phyloP scores from a whole-genome alignment of 2,113 vertebrate genomes.

The Leucopsar rothschildi region DNA sequence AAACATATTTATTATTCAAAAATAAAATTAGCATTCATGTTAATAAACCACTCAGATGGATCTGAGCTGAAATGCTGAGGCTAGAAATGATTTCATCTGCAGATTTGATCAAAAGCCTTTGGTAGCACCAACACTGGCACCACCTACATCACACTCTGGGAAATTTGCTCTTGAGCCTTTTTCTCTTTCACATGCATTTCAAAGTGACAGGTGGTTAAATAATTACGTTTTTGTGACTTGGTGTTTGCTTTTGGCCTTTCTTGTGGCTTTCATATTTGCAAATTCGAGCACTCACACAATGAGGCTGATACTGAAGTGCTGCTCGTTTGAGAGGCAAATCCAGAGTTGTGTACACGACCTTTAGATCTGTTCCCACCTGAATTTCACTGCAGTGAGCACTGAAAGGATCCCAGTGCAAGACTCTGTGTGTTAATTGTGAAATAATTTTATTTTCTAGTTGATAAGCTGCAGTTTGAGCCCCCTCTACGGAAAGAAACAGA shows the following conservation, averaged over 20 bases:
- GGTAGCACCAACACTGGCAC: neutral
- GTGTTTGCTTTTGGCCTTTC: neutral
- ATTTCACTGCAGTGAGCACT: neutral
- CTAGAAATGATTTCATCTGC: neutral
- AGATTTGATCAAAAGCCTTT: neutral
- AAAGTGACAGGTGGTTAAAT: neutral
- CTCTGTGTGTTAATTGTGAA: neutral
- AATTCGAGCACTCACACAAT: neutral
- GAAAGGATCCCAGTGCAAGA: neutral
- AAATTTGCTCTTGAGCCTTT: neutral
- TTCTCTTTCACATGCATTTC: neutral
- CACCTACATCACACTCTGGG: neutral
- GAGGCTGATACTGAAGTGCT: neutral
- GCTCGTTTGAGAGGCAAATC: neutral
- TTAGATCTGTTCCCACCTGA: neutral
- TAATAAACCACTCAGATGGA: neutral
- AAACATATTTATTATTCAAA: too few relatives aligned
- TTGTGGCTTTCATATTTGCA: neutral
- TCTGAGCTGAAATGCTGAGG: neutral
- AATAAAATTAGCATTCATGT: neutral
- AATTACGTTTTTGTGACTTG: neutral
- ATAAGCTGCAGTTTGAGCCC: slow-evolving; percentile 92
- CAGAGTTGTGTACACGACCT: too few relatives aligned
- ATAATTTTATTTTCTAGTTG: slow-evolving; percentile 76
- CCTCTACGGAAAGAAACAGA: slow-evolving; percentile 93